These are phyloP conservation scores for Scartelaos histophorus DNA, from an alignment of 2,113 vertebrate species.

Conservation along the genomic window DNA sequence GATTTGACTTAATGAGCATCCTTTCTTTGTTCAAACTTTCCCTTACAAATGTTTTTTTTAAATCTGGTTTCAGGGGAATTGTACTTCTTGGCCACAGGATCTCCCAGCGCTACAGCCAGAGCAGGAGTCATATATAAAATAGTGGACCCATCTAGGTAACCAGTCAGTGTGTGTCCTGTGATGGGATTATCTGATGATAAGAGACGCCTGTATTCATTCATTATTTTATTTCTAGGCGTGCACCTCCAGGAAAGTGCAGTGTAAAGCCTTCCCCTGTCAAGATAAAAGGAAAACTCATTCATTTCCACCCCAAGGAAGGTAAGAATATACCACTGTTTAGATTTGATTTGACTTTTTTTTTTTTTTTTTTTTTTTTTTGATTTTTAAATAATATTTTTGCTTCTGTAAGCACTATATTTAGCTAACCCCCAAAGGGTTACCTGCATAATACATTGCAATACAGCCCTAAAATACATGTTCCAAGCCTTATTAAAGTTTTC, in stretches of 20 bases:
- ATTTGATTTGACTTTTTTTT: too few relatives aligned
- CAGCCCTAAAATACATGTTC: too few relatives aligned
- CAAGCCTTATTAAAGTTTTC: too few relatives aligned
- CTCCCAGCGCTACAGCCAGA: slow-evolving; percentile 71
- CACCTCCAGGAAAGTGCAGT: slow-evolving; percentile 77
- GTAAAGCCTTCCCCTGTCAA: slow-evolving; percentile 71
- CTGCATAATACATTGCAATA: too few relatives aligned
- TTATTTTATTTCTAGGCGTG: slow-evolving; percentile 63
- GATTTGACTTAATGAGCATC: neutral
- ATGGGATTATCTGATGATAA: neutral
- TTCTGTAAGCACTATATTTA: too few relatives aligned
- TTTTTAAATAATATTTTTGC: too few relatives aligned
- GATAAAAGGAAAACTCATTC: slow-evolving; percentile 79
- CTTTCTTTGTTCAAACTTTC: neutral
- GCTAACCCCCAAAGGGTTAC: too few relatives aligned
- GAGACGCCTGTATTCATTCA: neutral
- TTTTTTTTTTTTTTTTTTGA: too few relatives aligned
- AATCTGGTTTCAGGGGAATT: slow-evolving; percentile 72
- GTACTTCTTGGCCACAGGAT: slow-evolving; percentile 79
- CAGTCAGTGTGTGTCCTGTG: neutral
- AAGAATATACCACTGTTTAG: slow-evolving; percentile 13
- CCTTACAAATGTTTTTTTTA: neutral
- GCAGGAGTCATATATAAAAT: slow-evolving; percentile 80
- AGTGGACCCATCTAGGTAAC: slow-evolving; percentile 81
- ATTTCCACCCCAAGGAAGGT: slow-evolving; percentile 80